Evolutionary conservation across 2,113 vertebrate species (phyloP), one percentile per base, ranked within the genome.

Genomic region (Ardeotis arabs): DNA sequence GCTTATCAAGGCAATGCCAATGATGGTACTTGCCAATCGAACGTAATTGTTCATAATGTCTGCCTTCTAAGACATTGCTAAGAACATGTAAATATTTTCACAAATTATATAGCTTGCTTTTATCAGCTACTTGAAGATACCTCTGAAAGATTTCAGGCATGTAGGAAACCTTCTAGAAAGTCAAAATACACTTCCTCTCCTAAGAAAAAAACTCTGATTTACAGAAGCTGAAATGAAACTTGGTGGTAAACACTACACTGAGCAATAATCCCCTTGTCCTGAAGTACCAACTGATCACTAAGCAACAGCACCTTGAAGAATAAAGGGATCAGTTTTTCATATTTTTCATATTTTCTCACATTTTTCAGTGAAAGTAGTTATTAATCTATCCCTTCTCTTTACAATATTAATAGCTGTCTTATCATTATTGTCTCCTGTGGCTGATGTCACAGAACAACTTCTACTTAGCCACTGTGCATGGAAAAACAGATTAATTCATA

Each of bases 1-100:
- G 0, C 1, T 45, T 55, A 59, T 59, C 49, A 33, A 17, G 15
- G 18, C 19, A 72, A 56, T 21, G 6, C 4, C 20, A 49, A 0
- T 53, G 55, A 68, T 16, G 4, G 37, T 23, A 27, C 7, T 49
- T 92, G 39, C 4, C 41, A 44, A 44, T 44, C 41, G 55, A 33
- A 41, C 7, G 22, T 5, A 77, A 52, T 45, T 44, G 25, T 47
- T 87, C 39, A 58, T 33, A 59, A 39, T 4, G 7, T 60, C 49
- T 93, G 5, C 22, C 10, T 85, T 82, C 25, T 62, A 49, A 84
- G 28, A 60, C 4, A 23, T 20, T 64, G 7, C 12, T 70, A 63
- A 66, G 15, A n/a, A 68, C 24, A 55, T 39, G 13, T 33, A 82
- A 87, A 72, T 87, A 52, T 60, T 79, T 94, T 79, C 7, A 47